Percentiles rank a stretch among this genome's conserved stretches.
Conservation (phyloP, 2,888 invertebrate species). For the Drosophila testacea region DNA sequence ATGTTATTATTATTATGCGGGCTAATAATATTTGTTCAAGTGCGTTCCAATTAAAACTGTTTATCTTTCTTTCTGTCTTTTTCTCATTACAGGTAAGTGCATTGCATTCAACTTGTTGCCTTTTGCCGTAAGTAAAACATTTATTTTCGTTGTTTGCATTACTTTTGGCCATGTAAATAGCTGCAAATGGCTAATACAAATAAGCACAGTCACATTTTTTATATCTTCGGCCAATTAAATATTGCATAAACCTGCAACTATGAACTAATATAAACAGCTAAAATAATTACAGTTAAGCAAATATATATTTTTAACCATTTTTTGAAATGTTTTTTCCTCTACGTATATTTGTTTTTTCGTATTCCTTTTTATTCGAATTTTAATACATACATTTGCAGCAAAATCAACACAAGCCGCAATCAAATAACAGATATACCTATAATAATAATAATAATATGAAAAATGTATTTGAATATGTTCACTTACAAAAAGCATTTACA, state of each 20-base stretch:
- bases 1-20: slow-evolving; percentile 2
- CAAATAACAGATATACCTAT: neutral
- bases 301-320: slow-evolving; percentile 1
- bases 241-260: neutral
- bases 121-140: slow-evolving; percentile 49
- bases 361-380: neutral
- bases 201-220: neutral
- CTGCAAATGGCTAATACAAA: slow-evolving; percentile 36
- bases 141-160: slow-evolving; percentile 35
- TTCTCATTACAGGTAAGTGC: slow-evolving; percentile 69
- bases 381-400: neutral
- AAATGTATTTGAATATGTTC: slow-evolving; percentile 1
- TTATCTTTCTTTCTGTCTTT: slow-evolving; percentile 16
- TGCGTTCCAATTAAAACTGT: slow-evolving; percentile 29
- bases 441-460: neutral
- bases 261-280: slow-evolving; percentile 24
- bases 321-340: neutral
- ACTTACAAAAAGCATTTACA: neutral
- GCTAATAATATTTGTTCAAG: slow-evolving; percentile 15
- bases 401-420: slow-evolving; percentile 13
- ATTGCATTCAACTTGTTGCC: slow-evolving; percentile 26
- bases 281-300: slow-evolving; percentile 19
- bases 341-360: neutral
- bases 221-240: neutral
- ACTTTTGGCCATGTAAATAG: slow-evolving; percentile 31